Evolutionary conservation across 2,888 invertebrate genomes (phyloP), one percentile per base, ranked within the genome.

Genomic region (Molorchus minor): DNA sequence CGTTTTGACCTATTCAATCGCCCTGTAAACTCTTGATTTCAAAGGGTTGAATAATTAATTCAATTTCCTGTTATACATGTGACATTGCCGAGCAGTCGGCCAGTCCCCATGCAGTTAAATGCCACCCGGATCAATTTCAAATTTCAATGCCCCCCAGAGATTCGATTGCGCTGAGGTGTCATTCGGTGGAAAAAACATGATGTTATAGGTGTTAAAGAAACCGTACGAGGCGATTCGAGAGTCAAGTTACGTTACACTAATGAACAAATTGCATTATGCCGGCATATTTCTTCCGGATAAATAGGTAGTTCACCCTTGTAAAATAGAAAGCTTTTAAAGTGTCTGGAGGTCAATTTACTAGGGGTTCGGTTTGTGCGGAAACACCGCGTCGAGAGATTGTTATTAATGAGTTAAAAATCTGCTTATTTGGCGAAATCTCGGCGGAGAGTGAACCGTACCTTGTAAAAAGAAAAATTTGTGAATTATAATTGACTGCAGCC

Each of bases 151-250:
- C n/a, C n/a, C 38, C 29, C 12, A 20, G 10, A 30, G 40, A 41
- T 29, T 36, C 40, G 15, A 41, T 52, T 52, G 29, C 51, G 25
- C 7, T 5, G n/a, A 60, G 65, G 61, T 65, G 65, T 65, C 56
- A 56, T 62, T 57, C 60, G 52, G 59, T 59, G 57, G 56, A 58
- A 56, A 62, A 58, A 58, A 61, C 62, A 65, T 41, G 25, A 53
- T 65, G 62, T 60, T 56, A 44, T 40, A 65, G 59, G 65, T 65
- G 65, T 62, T 49, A 56, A 62, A 19, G 65, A 65, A 65, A 36
- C 62, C 65, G 20, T 36, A 17, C 10, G 12, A 36, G 25, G 36
- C 35, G 13, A 21, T 29, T 36, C 38, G 21, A 12, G 51, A 16
- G 38, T 55, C 38, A 29, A 16, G 55, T 55, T 16, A 16, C 55